Conservation (phyloP, 1,140 invertebrate species). For the Sarcophaga peregrina region DNA sequence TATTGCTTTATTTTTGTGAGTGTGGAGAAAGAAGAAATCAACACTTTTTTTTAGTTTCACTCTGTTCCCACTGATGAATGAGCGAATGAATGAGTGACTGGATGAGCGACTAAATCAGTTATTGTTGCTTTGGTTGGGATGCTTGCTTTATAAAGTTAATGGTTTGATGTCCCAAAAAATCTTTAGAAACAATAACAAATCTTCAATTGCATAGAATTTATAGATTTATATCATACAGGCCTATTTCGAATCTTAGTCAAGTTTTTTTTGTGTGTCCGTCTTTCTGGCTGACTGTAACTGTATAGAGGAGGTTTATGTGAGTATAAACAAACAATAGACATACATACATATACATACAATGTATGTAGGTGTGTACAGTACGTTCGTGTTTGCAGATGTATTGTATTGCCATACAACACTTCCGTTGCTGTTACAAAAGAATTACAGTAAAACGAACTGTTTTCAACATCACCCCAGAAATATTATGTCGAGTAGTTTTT, state of each 20-base stretch:
- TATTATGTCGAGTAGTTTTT: no score
- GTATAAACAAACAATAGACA: no score
- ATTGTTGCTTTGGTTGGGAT: neutral
- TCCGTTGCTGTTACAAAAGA: no score
- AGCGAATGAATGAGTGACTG: neutral
- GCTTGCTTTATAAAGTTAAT: slow-evolving; percentile 4
- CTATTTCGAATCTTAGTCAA: neutral
- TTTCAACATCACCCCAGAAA: no score
- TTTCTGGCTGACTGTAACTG: no score
- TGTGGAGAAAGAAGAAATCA: neutral
- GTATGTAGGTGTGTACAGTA: no score
- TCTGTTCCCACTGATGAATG: neutral
- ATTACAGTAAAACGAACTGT: no score
- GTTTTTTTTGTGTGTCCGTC: no score
- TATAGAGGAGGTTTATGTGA: no score
- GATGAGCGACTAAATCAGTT: neutral
- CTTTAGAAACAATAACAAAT: slow-evolving; percentile 4
- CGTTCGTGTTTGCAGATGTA: no score
- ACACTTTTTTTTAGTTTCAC: neutral
- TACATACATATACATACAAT: no score
- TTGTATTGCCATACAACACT: no score
- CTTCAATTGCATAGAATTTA: neutral
- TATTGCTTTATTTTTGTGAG: neutral
- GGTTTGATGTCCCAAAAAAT: neutral
- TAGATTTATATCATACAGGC: neutral